Base-by-base conservation (phyloP, 2,797 vertebrate genomes). In the Sciurus vulgaris region DNA sequence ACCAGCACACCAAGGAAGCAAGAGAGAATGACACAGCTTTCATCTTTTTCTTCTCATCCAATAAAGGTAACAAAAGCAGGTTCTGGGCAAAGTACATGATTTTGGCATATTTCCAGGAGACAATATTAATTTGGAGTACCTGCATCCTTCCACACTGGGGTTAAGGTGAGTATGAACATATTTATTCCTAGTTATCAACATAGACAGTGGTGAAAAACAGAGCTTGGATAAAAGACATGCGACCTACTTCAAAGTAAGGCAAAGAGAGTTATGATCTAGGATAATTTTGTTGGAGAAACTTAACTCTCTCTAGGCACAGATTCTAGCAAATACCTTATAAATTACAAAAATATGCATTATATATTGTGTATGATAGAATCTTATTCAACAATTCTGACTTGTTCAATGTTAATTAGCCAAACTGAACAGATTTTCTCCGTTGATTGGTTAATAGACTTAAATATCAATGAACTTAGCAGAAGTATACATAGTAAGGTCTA, bases 391-490 rank as follows among this genome's bases (percentile, higher is more conserved):
- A 87, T 81, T 92, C 20, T 79, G 69, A 86, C 90, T 84, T 84
- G n/a, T 38, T 8, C 33, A 95, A 93, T 38, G 86, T 91, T 94
- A 82, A 91, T 93, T 91, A 94, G 79, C 22, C 73, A 95, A 94
- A 78, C 8, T 79, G 63, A 93, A 81, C 30, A 86, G 30, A 74
- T 69, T 67, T 81, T 89, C 65, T 74, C 17, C 96, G 89, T 92
- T 89, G 86, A 97, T 90, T 85, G 87, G 20, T 13, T 87, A 30
- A 92, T 82, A 49, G 12, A 93, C 76, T 85, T 88, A 89, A 97
- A 96, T 95, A 92, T 94, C 85, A 41, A 94, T 96, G 88, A 94
- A 94, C 44, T 92, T 93, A 86, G 56, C 38, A 94, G 61, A 95
- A 81, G 18, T 41, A 35, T 76, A 95, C 89, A 33, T 59, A 95